Base-by-base conservation (phyloP, 2,888 invertebrate species). In the Dugesia japonica region DNA sequence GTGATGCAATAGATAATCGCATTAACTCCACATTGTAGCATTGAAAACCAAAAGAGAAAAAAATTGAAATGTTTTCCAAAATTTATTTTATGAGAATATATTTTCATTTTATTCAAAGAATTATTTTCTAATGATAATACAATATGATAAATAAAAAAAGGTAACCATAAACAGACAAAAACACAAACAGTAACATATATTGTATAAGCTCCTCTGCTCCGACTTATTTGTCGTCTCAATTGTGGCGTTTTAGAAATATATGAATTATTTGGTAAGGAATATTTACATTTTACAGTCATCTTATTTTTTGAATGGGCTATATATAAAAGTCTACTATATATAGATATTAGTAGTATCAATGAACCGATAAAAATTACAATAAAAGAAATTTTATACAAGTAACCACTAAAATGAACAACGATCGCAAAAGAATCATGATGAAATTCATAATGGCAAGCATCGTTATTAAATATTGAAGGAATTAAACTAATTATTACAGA, bases 51-150 rank as follows among this genome's bases (percentile, higher is more conserved):
- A 56, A 56, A 56, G 7, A 56, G 1, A n/a, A 56, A 9, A 56
- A 56, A 56, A 56, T 56, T 23, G 1, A 56, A 56, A 56, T 56
- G 23, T 56, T 56, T 56, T 56, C 56, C 56, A 56, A 56, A 56
- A 9, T 56, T 56, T 1, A 56, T n/a, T 20, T 56, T 56, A 56
- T 56, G n/a, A 56, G n/a, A 56, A 56, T 56, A 4, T n/a, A 56
- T 4, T 56, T 56, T n/a, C 1, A n/a, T 4, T 20, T 20, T 23
- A 56, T n/a, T 20, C 4, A 23, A 56, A 23, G n/a, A 56, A 56
- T 7, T 20, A 4, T 23, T 56, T 7, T 23, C 23, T n/a, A n/a
- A n/a, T 56, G 56, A 56, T n/a, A 23, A 7, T n/a, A n/a, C 4
- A 4, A 56, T 56, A 56, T 56, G 56, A 56, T 56, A 56, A 20